Percentiles rank a stretch among this genome's conserved stretches.
Evolutionary conservation across 2,113 vertebrate species (phyloP).

Genomic region (Eulacestoma nigropectus): DNA sequence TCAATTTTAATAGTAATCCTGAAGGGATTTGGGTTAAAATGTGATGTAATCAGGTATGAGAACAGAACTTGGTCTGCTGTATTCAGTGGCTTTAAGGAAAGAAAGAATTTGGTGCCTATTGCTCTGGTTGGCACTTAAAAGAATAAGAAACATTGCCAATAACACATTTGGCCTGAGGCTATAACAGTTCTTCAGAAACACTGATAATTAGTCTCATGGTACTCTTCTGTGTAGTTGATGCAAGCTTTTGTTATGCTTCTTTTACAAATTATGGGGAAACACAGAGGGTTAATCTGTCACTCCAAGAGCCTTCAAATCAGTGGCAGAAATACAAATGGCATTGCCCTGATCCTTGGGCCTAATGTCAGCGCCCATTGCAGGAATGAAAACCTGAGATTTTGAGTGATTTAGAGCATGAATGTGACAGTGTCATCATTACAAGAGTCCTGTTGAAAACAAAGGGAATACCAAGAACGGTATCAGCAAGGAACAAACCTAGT

Average conservation of each 20-base stretch:
- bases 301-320: neutral
- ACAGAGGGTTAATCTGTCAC: neutral
- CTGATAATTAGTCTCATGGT: neutral
- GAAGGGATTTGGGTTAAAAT: neutral
- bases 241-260: neutral
- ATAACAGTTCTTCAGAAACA: neutral
- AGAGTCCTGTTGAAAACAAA: neutral
- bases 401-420: neutral
- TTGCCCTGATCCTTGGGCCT: neutral
- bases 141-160: neutral
- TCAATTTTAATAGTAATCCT: neutral
- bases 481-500: neutral
- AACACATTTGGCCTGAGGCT: neutral
- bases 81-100: neutral
- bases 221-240: neutral
- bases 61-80: neutral
- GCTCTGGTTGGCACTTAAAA: neutral
- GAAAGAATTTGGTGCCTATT: neutral
- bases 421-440: neutral
- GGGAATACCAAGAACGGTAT: neutral
- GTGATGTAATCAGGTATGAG: neutral
- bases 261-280: neutral
- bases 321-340: neutral
- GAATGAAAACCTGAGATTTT: neutral
- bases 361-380: neutral